phyloP scores from a whole-genome alignment of 2,797 vertebrate species.

The Nannoperca australis region DNA sequence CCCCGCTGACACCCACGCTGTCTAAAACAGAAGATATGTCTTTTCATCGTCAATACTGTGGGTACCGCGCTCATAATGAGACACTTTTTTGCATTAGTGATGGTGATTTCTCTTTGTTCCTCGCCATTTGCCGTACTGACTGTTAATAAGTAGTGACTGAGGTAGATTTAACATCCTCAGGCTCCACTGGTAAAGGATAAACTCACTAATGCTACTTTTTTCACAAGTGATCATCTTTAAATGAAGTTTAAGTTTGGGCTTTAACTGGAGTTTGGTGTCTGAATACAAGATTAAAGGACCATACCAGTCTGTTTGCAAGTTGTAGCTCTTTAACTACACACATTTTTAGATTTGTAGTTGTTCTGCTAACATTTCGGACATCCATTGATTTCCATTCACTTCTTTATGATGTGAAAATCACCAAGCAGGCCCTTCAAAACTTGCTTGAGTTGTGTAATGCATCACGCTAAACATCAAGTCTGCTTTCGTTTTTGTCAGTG shows the following conservation, averaged over 20 bases:
- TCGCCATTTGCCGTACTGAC: slow-evolving; percentile 14
- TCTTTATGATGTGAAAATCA: background rate
- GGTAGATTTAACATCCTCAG: background rate
- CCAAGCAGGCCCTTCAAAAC: background rate
- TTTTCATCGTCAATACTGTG: slow-evolving; percentile 48
- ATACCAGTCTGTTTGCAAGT: background rate
- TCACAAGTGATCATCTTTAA: background rate
- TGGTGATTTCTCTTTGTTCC: slow-evolving; percentile 25
- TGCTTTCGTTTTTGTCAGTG: background rate
- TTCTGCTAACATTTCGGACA: background rate
- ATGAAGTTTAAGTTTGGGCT: no score
- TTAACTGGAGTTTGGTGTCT: background rate
- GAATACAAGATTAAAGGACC: background rate
- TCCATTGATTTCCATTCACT: background rate
- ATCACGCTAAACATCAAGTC: background rate
- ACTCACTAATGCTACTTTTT: background rate
- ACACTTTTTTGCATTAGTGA: slow-evolving; percentile 37
- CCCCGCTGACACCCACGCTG: slow-evolving; percentile 51
- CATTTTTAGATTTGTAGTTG: background rate
- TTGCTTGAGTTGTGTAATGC: background rate
- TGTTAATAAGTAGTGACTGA: background rate
- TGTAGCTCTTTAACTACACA: background rate
- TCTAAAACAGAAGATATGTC: slow-evolving; percentile 51
- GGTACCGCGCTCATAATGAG: slow-evolving; percentile 37
- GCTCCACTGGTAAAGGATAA: background rate